Evolutionary conservation across 1,140 invertebrate genomes (phyloP), one percentile per base, ranked within the genome.

Genomic region (Achatina immaculata): DNA sequence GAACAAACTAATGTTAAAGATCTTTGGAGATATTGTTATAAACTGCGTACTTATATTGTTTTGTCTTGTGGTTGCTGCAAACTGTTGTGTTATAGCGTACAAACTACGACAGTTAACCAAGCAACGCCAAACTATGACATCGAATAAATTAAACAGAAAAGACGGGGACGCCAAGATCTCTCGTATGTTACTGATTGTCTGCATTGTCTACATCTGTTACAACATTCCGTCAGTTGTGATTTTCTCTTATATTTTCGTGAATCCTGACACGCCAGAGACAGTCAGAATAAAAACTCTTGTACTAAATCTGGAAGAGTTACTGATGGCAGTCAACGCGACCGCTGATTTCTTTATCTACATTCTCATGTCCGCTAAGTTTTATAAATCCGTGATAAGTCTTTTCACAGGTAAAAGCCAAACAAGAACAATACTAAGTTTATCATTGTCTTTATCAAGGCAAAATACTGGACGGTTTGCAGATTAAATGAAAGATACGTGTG

Each of bases 361-460:
- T 31, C n/a, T 62, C 6, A 62, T 62, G 58, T 62, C 58, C 11
- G n/a, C 58, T 62, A 62, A 62, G 58, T 62, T 62, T 28, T 62
- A 62, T 16, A 62, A 34, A 31, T 62, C n/a, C 3, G 58, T 62
- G 28, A 31, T 2, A 4, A 62, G 3, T 6, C 58, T 62, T 31
- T 62, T 62, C 58, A 62, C n/a, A n/a, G n/a, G n/a, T n/a, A n/a
- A n/a, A n/a, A n/a, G n/a, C n/a, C n/a, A n/a, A n/a, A n/a, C n/a
- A n/a, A n/a, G n/a, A n/a, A n/a, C n/a, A n/a, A n/a, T n/a, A n/a
- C n/a, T n/a, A n/a, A n/a, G n/a, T n/a, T n/a, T n/a, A n/a, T n/a
- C n/a, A n/a, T n/a, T n/a, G n/a, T n/a, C n/a, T n/a, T n/a, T n/a
- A n/a, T n/a, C n/a, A n/a, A n/a, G n/a, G n/a, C n/a, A n/a, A n/a